These are phyloP conservation scores for Agrypnia vestita DNA, from an alignment of 1,140 invertebrate species.

Conservation along the genomic window DNA sequence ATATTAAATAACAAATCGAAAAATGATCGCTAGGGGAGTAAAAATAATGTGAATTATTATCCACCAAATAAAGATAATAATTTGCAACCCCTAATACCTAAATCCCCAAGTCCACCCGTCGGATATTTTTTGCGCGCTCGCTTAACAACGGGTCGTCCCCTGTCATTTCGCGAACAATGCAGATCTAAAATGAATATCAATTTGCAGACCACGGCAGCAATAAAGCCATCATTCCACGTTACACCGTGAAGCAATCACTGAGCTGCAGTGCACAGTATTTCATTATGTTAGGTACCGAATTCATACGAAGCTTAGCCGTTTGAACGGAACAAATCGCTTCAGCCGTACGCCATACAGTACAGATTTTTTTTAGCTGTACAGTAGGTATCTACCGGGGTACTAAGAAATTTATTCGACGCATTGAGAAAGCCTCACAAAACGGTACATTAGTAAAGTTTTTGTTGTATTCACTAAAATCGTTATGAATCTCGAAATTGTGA, in stretches of 20 bases:
- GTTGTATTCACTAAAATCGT: too few species aligned
- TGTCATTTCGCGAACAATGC: constrained; percentile 18
- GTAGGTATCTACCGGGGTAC: neutral
- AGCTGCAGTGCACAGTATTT: constrained; percentile 57
- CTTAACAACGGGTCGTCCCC: constrained; percentile 16
- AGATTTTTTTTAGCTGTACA: constrained; percentile 5
- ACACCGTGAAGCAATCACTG: constrained; percentile 57
- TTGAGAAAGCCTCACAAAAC: too few species aligned
- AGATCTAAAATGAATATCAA: constrained; percentile 45
- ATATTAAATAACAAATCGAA: too few species aligned
- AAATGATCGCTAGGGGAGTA: too few species aligned
- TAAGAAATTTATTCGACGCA: too few species aligned
- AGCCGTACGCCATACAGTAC: constrained; percentile 8
- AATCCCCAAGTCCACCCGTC: neutral
- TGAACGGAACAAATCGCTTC: constrained; percentile 57
- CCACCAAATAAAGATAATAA: too few species aligned
- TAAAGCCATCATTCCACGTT: constrained; percentile 58
- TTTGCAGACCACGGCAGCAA: constrained; percentile 50
- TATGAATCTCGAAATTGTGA: too few species aligned
- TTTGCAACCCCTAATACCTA: neutral
- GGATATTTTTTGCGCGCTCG: neutral
- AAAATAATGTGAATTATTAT: too few species aligned
- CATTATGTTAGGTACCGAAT: constrained; percentile 38
- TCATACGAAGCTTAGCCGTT: constrained; percentile 43
- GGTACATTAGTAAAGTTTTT: too few species aligned